Conservation (phyloP, 2,797 vertebrate genomes). For the Acipenser ruthenus region DNA sequence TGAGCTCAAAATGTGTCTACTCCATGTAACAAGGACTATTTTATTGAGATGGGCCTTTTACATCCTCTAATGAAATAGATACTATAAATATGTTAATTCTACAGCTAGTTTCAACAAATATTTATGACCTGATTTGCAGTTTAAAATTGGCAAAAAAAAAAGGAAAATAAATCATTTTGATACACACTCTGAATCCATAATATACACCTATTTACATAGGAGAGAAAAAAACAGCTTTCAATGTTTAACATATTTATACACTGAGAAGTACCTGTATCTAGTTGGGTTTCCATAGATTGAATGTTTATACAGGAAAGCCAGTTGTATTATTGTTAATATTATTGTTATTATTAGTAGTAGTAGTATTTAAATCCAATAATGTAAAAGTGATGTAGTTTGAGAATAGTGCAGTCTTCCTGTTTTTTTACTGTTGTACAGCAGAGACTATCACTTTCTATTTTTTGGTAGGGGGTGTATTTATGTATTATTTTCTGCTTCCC, state of each 20-base stretch:
- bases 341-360: no score
- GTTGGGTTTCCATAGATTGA: no score
- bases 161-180: constrained; percentile 11
- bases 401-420: no score
- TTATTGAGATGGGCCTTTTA: constrained; percentile 11
- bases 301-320: no score
- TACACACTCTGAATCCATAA: background rate
- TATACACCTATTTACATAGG: constrained; percentile 4
- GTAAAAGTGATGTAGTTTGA: no score
- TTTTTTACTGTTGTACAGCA: no score
- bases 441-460: no score
- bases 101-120: constrained; percentile 11
- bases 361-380: no score
- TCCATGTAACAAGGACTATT: constrained; percentile 1
- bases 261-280: background rate
- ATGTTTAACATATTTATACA: background rate
- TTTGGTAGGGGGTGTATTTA: no score
- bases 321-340: no score
- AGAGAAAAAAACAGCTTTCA: background rate
- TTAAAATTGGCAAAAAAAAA: constrained; percentile 5
- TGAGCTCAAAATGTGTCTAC: constrained; percentile 7
- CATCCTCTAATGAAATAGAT: constrained; percentile 15
- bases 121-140: constrained; percentile 3
- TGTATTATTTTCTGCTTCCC: no score
- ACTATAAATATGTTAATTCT: constrained; percentile 17